These are phyloP conservation scores for Sturnus vulgaris DNA, from an alignment of 2,113 vertebrate species.

Conservation along the genomic window DNA sequence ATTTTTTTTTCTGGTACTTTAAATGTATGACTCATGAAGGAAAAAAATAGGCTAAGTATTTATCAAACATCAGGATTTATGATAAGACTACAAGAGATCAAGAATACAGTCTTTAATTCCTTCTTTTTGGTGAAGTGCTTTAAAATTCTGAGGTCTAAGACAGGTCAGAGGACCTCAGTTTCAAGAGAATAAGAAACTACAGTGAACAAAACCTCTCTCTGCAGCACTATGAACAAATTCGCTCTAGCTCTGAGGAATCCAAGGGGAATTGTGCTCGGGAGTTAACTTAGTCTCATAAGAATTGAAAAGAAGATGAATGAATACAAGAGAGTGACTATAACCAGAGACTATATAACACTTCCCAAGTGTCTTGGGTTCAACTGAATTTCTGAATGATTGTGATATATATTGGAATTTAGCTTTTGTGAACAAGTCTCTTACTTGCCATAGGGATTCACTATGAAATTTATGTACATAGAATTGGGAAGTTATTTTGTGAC, in stretches of 20 bases:
- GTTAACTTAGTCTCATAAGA: background rate
- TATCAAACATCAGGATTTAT: background rate
- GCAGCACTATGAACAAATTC: background rate
- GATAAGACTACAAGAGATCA: background rate
- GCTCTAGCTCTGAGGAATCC: background rate
- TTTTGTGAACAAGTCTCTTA: background rate
- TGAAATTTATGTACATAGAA: background rate
- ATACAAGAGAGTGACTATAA: background rate
- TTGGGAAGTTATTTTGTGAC: background rate
- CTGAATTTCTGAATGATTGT: background rate
- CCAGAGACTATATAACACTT: background rate
- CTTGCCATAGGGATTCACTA: background rate
- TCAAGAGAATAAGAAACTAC: background rate
- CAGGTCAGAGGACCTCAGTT: background rate
- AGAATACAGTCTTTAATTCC: background rate
- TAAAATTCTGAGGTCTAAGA: background rate
- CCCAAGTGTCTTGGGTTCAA: background rate
- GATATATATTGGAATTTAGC: background rate
- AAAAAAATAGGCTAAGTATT: background rate
- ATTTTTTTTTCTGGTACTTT: background rate
- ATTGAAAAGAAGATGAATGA: background rate
- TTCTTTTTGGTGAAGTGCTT: background rate
- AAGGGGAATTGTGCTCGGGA: background rate
- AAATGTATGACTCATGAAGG: background rate
- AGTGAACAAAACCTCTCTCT: background rate